These are phyloP conservation scores for Onychostoma macrolepis DNA, from an alignment of 2,113 vertebrate genomes.

Conservation along the genomic window DNA sequence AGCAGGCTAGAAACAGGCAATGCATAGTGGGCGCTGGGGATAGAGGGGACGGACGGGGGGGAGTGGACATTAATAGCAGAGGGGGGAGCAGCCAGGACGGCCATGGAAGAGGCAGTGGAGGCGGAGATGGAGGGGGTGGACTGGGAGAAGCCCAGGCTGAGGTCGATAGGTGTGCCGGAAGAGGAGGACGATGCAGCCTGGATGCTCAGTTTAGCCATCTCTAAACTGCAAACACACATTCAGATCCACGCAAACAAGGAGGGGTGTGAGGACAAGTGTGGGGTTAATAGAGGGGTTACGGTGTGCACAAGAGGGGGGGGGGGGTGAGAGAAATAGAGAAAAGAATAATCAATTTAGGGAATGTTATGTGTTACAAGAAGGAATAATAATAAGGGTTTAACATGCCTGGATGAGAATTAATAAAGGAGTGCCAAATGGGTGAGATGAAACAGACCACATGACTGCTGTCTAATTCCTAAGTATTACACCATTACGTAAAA, in stretches of 20 bases:
- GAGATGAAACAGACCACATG: constrained; percentile 54
- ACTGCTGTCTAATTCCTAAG: constrained; percentile 18
- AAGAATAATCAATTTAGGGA: constrained; percentile 84
- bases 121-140: constrained; percentile 79
- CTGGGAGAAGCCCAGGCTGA: constrained; percentile 91
- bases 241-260: constrained; percentile 65
- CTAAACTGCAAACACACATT: constrained; percentile 88
- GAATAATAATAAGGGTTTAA: constrained; percentile 84
- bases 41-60: constrained; percentile 80
- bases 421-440: constrained; percentile 56
- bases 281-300: constrained; percentile 62
- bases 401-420: constrained; percentile 78
- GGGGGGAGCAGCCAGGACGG: constrained; percentile 78
- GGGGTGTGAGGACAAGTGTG: constrained; percentile 58
- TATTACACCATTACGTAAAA: not conserved
- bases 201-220: constrained; percentile 97
- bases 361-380: constrained; percentile 87
- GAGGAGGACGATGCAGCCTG: constrained; percentile 86
- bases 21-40: constrained; percentile 89
- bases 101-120: constrained; percentile 84
- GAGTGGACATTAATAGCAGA: constrained; percentile 85
- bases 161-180: constrained; percentile 86
- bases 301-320: constrained; percentile 64
- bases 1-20: constrained; percentile 91
- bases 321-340: constrained; percentile 75